Evolutionary conservation across 2,113 vertebrate genomes (phyloP), one percentile per base, ranked within the genome.

Genomic region (Martes martes): DNA sequence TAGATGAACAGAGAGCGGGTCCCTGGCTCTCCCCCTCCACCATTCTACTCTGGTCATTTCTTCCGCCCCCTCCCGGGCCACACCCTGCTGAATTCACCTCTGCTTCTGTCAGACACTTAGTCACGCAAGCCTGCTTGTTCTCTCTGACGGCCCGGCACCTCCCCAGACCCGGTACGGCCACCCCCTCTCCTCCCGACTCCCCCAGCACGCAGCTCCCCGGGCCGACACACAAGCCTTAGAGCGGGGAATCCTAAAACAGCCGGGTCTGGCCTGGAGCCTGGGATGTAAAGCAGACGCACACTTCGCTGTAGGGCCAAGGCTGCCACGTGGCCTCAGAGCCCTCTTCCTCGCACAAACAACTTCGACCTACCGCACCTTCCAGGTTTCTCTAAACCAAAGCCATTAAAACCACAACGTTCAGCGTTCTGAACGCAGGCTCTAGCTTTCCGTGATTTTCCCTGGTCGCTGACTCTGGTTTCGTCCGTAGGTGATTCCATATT

Each of bases 271-370:
- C 6, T 1, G 6, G 23, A 39, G 24, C 36, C 28, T 14, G 86
- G 42, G 33, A 33, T 0, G 0, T 4, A 33, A n/a, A 52, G 6
- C 11, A 52, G 2, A 31, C 4, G 4, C 8, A 10, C 7, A 8
- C 39, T 93, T n/a, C 26, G 9, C 76, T 1, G 7, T 39, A 1
- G 36, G 23, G 3, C 61, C 33, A n/a, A 39, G 10, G 15, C 15
- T 55, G 71, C 61, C 11, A 55, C 11, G 63, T 13, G 39, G 42
- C 31, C 36, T 47, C 19, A 4, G 4, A 31, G 36, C 2, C 45
- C 42, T 36, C 57, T 73, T 45, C 69, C 55, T n/a, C 4, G 0
- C 1, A 5, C 7, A 33, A 45, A 39, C 11, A 36, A 11, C 52
- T 45, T 9, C 11, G 13, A 13, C 39, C 47, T 3, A 15, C 0